Evolutionary conservation across 2,797 vertebrate species (phyloP).

Genomic region (Diceros bicornis): DNA sequence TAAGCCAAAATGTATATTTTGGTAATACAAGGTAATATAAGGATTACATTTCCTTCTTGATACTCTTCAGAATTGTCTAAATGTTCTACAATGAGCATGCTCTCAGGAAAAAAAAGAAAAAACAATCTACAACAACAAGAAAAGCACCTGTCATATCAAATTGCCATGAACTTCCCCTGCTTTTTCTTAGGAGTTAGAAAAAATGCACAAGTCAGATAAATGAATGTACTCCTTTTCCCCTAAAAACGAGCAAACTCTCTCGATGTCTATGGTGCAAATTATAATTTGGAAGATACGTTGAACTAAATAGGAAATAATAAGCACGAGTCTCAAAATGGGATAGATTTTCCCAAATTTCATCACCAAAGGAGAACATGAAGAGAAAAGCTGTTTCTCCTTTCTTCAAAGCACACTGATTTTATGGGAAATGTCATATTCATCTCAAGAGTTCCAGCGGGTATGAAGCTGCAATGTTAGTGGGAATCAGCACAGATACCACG

Average conservation of each 20-base stretch:
- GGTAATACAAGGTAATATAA: not conserved
- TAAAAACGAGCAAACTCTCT: not conserved
- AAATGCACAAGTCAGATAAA: constrained; percentile 4
- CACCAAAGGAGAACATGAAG: not conserved
- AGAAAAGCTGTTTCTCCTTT: not conserved
- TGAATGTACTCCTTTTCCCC: not conserved
- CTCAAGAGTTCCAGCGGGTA: not conserved
- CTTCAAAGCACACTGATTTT: not conserved
- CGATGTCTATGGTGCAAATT: not conserved
- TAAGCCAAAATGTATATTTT: constrained; percentile 30
- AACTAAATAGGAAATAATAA: not conserved
- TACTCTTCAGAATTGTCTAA: not conserved
- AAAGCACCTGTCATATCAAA: not conserved
- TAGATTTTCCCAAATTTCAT: not conserved
- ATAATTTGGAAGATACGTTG: not conserved
- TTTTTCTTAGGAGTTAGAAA: not conserved
- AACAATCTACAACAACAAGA: not conserved
- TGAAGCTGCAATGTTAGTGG: not conserved
- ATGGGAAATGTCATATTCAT: not conserved
- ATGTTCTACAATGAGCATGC: not conserved
- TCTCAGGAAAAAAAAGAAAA: not conserved
- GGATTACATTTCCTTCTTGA: not conserved
- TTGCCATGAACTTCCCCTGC: not conserved
- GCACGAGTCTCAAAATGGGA: not conserved
- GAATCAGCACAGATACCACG: too few species aligned